Percentiles rank a stretch among this genome's conserved stretches.
Evolutionary conservation across 2,113 vertebrate species (phyloP).

Genomic region (Jaculus jaculus): DNA sequence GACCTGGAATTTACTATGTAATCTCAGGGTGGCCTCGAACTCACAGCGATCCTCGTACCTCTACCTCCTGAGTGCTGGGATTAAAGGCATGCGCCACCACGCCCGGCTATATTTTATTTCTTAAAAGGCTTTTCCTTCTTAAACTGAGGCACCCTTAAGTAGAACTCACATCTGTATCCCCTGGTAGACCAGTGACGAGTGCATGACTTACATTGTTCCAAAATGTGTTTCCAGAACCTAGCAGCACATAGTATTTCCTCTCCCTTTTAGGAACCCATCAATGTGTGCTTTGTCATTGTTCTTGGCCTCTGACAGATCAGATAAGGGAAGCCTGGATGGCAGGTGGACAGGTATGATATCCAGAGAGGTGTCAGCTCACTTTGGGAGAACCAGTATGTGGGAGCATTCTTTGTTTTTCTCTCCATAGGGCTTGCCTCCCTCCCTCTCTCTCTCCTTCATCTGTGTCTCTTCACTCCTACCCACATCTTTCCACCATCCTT

Average conservation of each 20-base stretch:
- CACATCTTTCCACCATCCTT: neutral
- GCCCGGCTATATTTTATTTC: no score
- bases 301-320: neutral
- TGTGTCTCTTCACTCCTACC: neutral
- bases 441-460: neutral
- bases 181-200: neutral
- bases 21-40: no score
- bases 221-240: slow-evolving; percentile 13
- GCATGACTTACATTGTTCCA: neutral
- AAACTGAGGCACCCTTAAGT: neutral
- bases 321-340: neutral
- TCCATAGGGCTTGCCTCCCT: neutral
- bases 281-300: neutral
- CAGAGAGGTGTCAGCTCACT: neutral
- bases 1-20: no score
- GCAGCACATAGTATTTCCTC: neutral
- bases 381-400: neutral
- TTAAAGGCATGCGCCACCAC: no score
- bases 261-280: neutral
- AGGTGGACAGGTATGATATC: neutral
- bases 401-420: slow-evolving; percentile 6
- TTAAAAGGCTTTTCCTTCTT: neutral
- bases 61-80: no score
- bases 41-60: no score
- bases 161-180: neutral